phyloP scores from a whole-genome alignment of 53 echinoderm and acorn worm genomes.

The Hippasteria phrygiana region DNA sequence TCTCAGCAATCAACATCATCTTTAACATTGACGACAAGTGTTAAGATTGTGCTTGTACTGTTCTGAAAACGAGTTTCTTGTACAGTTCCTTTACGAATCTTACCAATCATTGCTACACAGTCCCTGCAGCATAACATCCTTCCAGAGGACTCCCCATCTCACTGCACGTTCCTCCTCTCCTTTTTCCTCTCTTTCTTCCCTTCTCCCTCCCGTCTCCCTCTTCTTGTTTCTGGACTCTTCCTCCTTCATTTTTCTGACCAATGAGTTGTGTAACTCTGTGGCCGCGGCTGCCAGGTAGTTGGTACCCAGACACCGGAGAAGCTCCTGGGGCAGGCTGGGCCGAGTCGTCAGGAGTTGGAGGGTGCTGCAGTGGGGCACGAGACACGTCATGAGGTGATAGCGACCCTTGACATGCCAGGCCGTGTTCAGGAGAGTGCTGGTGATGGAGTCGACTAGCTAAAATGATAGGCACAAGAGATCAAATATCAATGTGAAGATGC shows the following conservation, averaged over 20 bases:
- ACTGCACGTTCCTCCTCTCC: background rate
- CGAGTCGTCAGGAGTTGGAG: conserved; percentile 54
- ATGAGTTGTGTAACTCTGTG: conserved; percentile 70
- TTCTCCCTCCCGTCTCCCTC: conserved; percentile 34
- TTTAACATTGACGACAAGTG: no score
- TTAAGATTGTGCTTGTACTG: no score
- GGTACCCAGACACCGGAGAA: conserved; percentile 79
- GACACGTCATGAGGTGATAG: conserved; percentile 76
- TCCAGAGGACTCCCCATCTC: conserved; percentile 73
- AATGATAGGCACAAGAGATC: background rate
- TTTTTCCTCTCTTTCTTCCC: background rate
- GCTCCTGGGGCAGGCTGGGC: conserved; percentile 71
- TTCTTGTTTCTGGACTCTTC: background rate
- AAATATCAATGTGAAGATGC: no score
- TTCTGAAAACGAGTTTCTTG: background rate
- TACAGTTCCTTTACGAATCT: conserved; percentile 30
- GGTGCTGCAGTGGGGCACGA: conserved; percentile 73
- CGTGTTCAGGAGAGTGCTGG: conserved; percentile 66
- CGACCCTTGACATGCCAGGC: conserved; percentile 92
- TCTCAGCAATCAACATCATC: no score
- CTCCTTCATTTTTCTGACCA: conserved; percentile 28
- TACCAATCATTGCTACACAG: conserved; percentile 76
- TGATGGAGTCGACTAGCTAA: conserved; percentile 73
- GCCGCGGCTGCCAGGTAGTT: conserved; percentile 78
- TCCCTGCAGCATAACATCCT: conserved; percentile 56